Base-by-base conservation (phyloP, 2,113 vertebrate species). In the Paralichthys olivaceus region DNA sequence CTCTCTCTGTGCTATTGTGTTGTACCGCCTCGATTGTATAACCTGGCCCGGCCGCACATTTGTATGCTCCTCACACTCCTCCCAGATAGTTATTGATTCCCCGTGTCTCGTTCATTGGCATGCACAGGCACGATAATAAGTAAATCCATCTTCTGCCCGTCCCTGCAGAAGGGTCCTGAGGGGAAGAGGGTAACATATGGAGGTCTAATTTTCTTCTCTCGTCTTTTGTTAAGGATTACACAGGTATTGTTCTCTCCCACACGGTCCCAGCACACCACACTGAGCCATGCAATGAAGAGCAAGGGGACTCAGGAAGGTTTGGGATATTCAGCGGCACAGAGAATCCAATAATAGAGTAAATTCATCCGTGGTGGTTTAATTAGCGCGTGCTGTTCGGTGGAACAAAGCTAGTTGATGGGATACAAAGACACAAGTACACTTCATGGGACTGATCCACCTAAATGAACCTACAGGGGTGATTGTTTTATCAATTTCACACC, bases 331-430 rank as follows among this genome's bases (percentile, higher is more conserved):
- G 59, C 0, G 22, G 66, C 58, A 63, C 58, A 72, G 32, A 73
- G 59, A 76, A 79, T 73, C 45, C 73, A 87, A 88, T 87, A 79
- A 87, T 57, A 65, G 77, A 86, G 80, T 72, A 76, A 72, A 84
- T 77, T 79, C 69, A 83, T 84, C 76, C 69, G 0, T 65, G 49
- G 81, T 72, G 79, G 71, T 80, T 89, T 89, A 81, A 91, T 91
- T 91, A 86, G 79, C 11, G n/a, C 61, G 62, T 54, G 58, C 77
- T 34, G 37, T 80, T 28, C 56, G 80, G 77, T 75, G 85, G 86
- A 91, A 88, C 87, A 84, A 85, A 89, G 84, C 75, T 29, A 63
- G 65, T 60, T 72, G 77, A 79, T 75, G 78, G 75, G 69, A 72
- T 56, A 69, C 37, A 81, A 88, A 82, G 65, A 87, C 53, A 81